Evolutionary conservation across 2,797 vertebrate species (phyloP).

Genomic region (Sebastes trivittatus): DNA sequence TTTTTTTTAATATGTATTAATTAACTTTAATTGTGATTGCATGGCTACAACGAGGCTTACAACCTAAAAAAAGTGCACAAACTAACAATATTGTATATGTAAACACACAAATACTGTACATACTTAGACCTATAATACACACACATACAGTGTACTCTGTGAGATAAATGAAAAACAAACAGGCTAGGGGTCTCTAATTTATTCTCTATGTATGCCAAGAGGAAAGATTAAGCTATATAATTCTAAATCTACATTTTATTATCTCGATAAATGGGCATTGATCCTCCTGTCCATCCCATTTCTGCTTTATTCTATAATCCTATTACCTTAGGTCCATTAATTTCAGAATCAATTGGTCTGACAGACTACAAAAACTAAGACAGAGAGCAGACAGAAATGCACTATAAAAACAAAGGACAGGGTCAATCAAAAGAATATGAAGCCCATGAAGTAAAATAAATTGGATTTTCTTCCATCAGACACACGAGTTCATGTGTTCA

Average conservation of each 20-base stretch:
- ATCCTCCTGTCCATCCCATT: not conserved
- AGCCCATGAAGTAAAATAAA: not conserved
- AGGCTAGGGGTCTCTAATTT: not conserved
- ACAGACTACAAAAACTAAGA: not conserved
- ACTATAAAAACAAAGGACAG: not conserved
- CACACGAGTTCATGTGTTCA: not conserved
- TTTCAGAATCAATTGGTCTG: not conserved
- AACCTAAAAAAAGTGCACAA: not conserved
- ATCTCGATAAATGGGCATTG: not conserved
- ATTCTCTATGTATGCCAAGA: not conserved
- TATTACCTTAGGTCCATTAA: not conserved
- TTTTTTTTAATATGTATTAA: not conserved
- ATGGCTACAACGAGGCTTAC: not conserved
- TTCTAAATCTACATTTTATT: not conserved
- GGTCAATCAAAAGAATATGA: not conserved
- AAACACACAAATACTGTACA: not conserved
- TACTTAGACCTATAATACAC: not conserved
- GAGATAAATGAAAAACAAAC: not conserved
- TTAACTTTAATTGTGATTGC: not conserved
- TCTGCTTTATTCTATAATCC: not conserved
- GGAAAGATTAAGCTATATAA: not conserved
- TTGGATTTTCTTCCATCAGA: not conserved
- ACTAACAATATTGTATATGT: not conserved
- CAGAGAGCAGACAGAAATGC: not conserved
- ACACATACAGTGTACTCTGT: not conserved